Percentiles rank a stretch among this genome's conserved stretches.
phyloP scores from a whole-genome alignment of 1,140 invertebrate genomes.

The Radopholus similis region DNA sequence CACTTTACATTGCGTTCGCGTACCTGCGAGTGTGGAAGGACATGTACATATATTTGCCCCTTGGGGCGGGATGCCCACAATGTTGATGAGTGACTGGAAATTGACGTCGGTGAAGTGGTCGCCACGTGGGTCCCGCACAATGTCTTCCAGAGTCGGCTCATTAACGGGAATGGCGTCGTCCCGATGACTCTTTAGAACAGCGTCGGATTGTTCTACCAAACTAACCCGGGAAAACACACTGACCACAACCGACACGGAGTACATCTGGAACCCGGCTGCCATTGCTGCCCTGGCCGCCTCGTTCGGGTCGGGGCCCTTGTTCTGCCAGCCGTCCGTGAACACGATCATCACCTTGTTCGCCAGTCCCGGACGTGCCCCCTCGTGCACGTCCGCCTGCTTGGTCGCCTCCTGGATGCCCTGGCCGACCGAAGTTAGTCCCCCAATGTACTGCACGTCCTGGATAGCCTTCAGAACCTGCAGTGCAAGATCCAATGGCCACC shows the following conservation, averaged over 20 bases:
- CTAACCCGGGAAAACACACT: conserved; percentile 12
- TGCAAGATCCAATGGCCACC: neutral
- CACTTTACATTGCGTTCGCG: conserved; percentile 1
- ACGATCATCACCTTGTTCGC: conserved; percentile 53
- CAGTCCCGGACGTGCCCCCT: conserved; percentile 49
- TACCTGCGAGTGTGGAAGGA: neutral
- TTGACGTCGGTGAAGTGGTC: conserved; percentile 36
- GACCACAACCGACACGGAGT: conserved; percentile 43
- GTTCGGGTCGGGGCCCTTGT: conserved; percentile 43
- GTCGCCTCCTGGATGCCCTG: conserved; percentile 48
- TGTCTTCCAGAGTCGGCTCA: conserved; percentile 34
- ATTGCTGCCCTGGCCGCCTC: conserved; percentile 24
- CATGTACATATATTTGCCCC: no score
- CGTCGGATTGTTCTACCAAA: conserved; percentile 3
- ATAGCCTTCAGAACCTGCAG: conserved; percentile 43
- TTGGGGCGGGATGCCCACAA: conserved; percentile 21
- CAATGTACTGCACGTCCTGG: conserved; percentile 41
- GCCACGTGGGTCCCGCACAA: conserved; percentile 16
- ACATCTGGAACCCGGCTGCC: conserved; percentile 40
- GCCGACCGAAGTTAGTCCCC: conserved; percentile 55
- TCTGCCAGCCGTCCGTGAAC: conserved; percentile 54
- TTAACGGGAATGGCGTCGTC: conserved; percentile 42
- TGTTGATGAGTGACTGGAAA: conserved; percentile 41
- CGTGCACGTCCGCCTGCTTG: conserved; percentile 33
- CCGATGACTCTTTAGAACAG: conserved; percentile 27